These are phyloP conservation scores for Tachystola acroxantha DNA, from an alignment of 2,888 invertebrate species.

Conservation along the genomic window DNA sequence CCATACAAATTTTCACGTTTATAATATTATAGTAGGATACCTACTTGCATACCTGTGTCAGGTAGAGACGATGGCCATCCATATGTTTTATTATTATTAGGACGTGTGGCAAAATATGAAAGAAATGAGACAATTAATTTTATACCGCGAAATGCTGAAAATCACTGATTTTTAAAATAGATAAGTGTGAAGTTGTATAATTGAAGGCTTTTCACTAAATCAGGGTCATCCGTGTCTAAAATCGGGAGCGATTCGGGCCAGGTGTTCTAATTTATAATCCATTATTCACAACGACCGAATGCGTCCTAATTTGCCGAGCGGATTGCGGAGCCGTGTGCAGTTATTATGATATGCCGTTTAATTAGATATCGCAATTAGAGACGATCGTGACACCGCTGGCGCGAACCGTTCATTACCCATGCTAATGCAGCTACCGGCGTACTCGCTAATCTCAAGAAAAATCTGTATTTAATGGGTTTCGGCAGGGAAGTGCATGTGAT, in stretches of 20 bases:
- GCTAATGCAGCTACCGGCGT: slow-evolving; percentile 38
- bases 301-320: slow-evolving; percentile 41
- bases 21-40: too few species aligned
- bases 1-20: too few species aligned
- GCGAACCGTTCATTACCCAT: slow-evolving; percentile 53
- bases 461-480: slow-evolving; percentile 17
- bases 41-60: too few species aligned
- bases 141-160: too few species aligned
- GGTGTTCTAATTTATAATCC: slow-evolving; percentile 32
- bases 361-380: slow-evolving; percentile 57
- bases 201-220: too few species aligned
- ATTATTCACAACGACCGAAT: slow-evolving; percentile 33
- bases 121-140: too few species aligned
- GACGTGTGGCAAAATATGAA: too few species aligned
- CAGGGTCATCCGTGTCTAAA: too few species aligned
- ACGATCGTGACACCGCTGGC: slow-evolving; percentile 46
- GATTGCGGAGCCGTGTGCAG: slow-evolving; percentile 38
- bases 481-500: slow-evolving; percentile 12
- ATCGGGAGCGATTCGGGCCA: slow-evolving; percentile 22
- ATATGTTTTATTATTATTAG: too few species aligned
- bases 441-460: slow-evolving; percentile 15
- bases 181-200: too few species aligned
- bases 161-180: too few species aligned
- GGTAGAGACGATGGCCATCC: too few species aligned
- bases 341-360: slow-evolving; percentile 54